Conservation (phyloP, 2,888 invertebrate genomes). For the Hoplodrina ambigua region DNA sequence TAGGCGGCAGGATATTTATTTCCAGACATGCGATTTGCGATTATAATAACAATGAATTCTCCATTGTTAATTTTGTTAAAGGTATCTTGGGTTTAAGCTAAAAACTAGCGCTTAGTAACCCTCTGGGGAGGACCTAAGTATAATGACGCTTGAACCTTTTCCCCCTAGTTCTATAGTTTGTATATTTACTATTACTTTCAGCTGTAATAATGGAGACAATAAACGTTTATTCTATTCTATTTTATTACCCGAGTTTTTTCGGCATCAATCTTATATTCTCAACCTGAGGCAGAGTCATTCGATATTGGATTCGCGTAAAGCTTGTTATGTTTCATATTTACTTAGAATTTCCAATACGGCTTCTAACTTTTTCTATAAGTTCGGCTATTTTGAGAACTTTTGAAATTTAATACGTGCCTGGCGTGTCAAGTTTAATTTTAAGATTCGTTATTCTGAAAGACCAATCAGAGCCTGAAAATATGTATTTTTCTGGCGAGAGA, state of each 20-base stretch:
- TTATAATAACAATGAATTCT: neutral
- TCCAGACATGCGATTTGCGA: neutral
- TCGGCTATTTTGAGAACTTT: slow-evolving; percentile 24
- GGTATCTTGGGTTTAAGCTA: too few relatives aligned
- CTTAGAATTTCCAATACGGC: neutral
- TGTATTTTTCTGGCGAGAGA: slow-evolving; percentile 21
- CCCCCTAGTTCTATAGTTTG: too few relatives aligned
- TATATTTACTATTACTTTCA: too few relatives aligned
- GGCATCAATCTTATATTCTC: slow-evolving; percentile 14
- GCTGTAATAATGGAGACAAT: too few relatives aligned
- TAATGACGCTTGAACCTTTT: too few relatives aligned
- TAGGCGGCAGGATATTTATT: neutral
- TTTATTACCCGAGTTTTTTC: slow-evolving; percentile 4
- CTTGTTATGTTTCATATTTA: slow-evolving; percentile 10
- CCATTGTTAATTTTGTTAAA: neutral
- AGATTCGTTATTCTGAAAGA: slow-evolving; percentile 6
- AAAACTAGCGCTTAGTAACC: too few relatives aligned
- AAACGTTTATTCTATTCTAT: too few relatives aligned
- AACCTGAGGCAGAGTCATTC: neutral
- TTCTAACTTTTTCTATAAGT: slow-evolving; percentile 40
- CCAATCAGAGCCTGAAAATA: slow-evolving; percentile 28
- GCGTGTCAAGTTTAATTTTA: slow-evolving; percentile 26
- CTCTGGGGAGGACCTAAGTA: too few relatives aligned
- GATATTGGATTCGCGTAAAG: slow-evolving; percentile 19
- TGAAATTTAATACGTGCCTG: slow-evolving; percentile 24